Base-by-base conservation (phyloP, 2,888 invertebrate species). In the Ophion ventricosus region DNA sequence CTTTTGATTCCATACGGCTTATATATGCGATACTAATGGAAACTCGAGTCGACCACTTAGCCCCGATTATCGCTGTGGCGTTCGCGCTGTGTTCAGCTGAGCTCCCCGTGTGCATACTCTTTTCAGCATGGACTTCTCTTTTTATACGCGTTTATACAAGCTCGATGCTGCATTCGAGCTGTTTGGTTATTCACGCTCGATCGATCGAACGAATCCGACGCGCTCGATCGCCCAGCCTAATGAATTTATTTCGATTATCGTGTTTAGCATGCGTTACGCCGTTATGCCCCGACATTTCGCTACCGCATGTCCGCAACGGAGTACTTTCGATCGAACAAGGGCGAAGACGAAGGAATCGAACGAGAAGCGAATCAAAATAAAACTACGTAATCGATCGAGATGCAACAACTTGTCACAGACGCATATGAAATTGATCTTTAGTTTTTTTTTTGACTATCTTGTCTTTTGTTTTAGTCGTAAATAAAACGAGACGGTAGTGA, bases 241-340 rank as follows among this genome's bases (percentile, higher is more conserved):
- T 88, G 88, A 88, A 89, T 88, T 89, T 87, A 87, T 87, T 87
- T 87, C 85, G 85, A 88, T 88, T 88, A 87, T 85, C 85, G 81
- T 81, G 83, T 86, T 87, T 81, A 87, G 86, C 86, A 83, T 85
- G 83, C 83, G 84, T 83, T 85, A 75, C 84, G 74, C 83, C 69
- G 66, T 76, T 75, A 43, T 56, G 14, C 57, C 75, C 43, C 54
- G 78, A 29, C 79, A 76, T 80, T 77, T 76, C 59, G 83, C 85
- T 73, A 80, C 76, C 40, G 57, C 82, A 54, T 23, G 77, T 29
- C 8, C 43, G n/a, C 67, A 57, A 57, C 17, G 57, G n/a, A 67
- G 23, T 29, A 54, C 26, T 35, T 54, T 63, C 23, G 29, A 64
- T 23, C 40, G 23, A 64, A 72, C 63, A 70, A 72, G 75, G n/a